phyloP scores from a whole-genome alignment of 2,113 vertebrate species.

The Chloroceryle aenea region DNA sequence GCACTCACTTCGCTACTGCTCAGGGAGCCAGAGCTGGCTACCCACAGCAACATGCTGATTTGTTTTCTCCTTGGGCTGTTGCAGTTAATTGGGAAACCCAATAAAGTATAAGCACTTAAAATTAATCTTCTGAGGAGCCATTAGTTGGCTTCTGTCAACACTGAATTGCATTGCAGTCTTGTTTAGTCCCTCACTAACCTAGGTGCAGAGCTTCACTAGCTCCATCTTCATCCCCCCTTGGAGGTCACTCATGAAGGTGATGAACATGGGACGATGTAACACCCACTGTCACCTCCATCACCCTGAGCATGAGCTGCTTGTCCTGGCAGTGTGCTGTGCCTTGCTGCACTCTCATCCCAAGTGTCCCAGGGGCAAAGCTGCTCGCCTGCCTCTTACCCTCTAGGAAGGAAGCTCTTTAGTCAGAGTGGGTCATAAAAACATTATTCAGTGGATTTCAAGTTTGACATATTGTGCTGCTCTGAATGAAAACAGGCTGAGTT shows the following conservation, averaged over 20 bases:
- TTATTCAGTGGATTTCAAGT: neutral
- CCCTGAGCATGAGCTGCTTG: fast-evolving
- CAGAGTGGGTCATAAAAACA: neutral
- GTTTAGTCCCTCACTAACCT: neutral
- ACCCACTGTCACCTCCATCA: neutral
- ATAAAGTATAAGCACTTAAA: neutral
- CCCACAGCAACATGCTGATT: neutral
- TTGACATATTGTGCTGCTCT: neutral
- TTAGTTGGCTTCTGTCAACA: neutral
- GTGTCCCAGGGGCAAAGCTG: too few species aligned
- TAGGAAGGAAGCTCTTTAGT: neutral
- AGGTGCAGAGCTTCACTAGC: neutral
- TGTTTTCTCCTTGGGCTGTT: neutral
- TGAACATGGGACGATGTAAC: fast-evolving
- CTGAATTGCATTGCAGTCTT: neutral
- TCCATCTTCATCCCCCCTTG: neutral
- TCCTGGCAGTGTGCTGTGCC: fast-evolving
- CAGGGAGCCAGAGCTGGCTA: fast-evolving
- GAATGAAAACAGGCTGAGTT: neutral
- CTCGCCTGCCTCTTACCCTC: fast-evolving
- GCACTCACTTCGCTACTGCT: neutral
- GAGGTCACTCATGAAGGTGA: neutral
- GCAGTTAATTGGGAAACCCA: neutral
- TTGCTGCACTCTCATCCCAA: fast-evolving
- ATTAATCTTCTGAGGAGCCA: neutral